Percentiles rank a stretch among this genome's conserved stretches.
Conservation (phyloP, 2,888 invertebrate species). For the Urechis unicinctus region DNA sequence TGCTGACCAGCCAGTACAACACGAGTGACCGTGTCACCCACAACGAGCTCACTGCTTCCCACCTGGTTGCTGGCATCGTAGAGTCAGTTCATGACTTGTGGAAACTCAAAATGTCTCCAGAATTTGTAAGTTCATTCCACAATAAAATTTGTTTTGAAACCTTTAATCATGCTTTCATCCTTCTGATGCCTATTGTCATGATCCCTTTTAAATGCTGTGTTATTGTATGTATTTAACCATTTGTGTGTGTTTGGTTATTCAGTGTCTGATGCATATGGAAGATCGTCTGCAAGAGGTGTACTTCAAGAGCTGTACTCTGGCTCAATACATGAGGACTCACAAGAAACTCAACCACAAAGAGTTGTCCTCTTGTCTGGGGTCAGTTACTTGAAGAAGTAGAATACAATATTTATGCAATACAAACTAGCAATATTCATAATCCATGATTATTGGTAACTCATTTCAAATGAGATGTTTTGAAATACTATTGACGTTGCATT, state of each 20-base stretch:
- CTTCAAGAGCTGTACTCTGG: slow-evolving; percentile 73
- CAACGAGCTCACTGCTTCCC: slow-evolving; percentile 35
- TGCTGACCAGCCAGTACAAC: slow-evolving; percentile 17
- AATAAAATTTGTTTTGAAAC: no score
- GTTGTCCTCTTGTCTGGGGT: slow-evolving; percentile 40
- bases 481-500: not conserved
- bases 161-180: no score
- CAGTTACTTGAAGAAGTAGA: slow-evolving; percentile 52
- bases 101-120: slow-evolving; percentile 67
- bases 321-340: slow-evolving; percentile 55
- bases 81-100: slow-evolving; percentile 75
- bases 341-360: slow-evolving; percentile 34
- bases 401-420: no score
- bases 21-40: slow-evolving; percentile 11
- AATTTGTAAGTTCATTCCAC: slow-evolving; percentile 66
- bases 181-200: no score
- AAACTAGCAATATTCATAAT: no score
- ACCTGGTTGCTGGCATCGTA: slow-evolving; percentile 72
- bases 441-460: no score
- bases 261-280: slow-evolving; percentile 74
- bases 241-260: slow-evolving; percentile 12
- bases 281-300: slow-evolving; percentile 79
- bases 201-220: not conserved
- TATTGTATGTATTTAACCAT: not conserved
- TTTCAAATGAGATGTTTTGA: no score